Conservation (phyloP, 2,113 vertebrate species). For the Phaethon lepturus region DNA sequence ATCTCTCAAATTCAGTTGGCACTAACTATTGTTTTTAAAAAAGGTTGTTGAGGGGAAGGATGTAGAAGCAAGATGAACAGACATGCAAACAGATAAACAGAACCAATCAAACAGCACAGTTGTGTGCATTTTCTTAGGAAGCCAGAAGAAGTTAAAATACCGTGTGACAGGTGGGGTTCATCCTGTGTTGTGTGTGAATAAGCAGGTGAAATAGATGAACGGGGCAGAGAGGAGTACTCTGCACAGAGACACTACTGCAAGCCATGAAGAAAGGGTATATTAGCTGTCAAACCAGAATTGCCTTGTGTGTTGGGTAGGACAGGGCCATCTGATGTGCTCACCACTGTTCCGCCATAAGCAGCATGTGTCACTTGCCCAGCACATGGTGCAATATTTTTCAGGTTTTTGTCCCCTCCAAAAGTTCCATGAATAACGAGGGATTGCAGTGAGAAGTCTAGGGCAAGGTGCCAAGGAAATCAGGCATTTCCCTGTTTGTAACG, state of each 20-base stretch:
- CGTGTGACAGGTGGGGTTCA: not conserved
- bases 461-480: not conserved
- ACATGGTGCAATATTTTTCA: not conserved
- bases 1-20: not conserved
- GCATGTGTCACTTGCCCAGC: not conserved
- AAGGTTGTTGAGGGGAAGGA: not conserved
- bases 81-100: not conserved
- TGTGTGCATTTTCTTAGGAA: not conserved
- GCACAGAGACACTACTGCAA: not conserved
- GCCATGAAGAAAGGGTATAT: fast-evolving
- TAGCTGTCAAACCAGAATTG: not conserved
- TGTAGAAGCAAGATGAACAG: not conserved
- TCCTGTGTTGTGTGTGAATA: not conserved
- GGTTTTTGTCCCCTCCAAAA: not conserved
- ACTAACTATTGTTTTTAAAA: not conserved
- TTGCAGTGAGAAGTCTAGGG: not conserved
- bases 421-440: not conserved
- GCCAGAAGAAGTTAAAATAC: not conserved
- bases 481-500: not conserved
- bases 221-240: not conserved
- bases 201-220: not conserved
- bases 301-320: fast-evolving
- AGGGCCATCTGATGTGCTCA: not conserved
- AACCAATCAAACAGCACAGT: not conserved
- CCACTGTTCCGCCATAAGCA: not conserved